phyloP scores from a whole-genome alignment of 2,797 vertebrate species.

The Microchirus variegatus region DNA sequence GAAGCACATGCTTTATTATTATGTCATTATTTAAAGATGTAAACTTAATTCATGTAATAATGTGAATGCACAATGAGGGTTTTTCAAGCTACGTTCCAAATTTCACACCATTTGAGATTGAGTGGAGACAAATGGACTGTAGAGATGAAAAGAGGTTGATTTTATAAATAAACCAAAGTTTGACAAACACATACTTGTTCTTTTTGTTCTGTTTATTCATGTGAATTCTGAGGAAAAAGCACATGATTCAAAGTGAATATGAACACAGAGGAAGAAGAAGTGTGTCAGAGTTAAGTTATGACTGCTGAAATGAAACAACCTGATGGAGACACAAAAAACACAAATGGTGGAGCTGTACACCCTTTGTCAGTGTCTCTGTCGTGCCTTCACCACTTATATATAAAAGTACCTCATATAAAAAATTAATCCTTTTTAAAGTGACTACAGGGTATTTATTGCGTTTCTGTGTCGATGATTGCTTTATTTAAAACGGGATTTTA shows the following conservation, averaged over 20 bases:
- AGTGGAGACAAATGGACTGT: too few species aligned
- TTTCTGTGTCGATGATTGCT: too few species aligned
- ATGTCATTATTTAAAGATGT: too few species aligned
- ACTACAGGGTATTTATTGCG: too few species aligned
- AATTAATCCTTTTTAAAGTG: too few species aligned
- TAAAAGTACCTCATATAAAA: too few species aligned
- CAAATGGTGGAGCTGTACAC: neutral
- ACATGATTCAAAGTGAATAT: constrained; percentile 19
- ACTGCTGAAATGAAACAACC: constrained; percentile 23
- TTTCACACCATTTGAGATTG: too few species aligned
- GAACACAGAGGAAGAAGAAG: neutral
- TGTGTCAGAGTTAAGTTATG: constrained; percentile 2
- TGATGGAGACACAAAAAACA: neutral
- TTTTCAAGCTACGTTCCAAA: neutral
- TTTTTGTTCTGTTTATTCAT: constrained; percentile 58
- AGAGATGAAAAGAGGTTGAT: neutral
- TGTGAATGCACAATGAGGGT: neutral
- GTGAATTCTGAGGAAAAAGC: constrained; percentile 29
- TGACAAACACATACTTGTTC: neutral
- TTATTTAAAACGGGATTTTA: too few species aligned
- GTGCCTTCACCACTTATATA: neutral
- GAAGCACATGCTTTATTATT: neutral
- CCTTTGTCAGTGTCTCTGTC: constrained; percentile 17
- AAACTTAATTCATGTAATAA: neutral
- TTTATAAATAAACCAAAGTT: constrained; percentile 33